Evolutionary conservation across 2,113 vertebrate species (phyloP), one percentile per base, ranked within the genome.

Genomic region (Etheostoma spectabile): DNA sequence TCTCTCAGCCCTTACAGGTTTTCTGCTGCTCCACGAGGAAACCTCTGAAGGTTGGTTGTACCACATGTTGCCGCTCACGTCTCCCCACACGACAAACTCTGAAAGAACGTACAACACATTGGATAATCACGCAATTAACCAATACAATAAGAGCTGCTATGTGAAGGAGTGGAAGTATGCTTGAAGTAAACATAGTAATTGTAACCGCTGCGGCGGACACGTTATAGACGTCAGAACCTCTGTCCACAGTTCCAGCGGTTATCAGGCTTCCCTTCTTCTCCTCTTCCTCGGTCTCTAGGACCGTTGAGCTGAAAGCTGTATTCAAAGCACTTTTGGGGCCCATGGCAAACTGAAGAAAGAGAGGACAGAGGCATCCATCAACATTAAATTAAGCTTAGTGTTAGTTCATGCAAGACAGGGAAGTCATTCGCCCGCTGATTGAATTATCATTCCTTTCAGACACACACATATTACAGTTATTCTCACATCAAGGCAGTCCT

Each of bases 81-180:
- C 94, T 52, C 95, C 95, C 79, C 92, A 95, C 65, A 95, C 94
- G 4, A 95, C 46, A 27, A 95, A 86, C 0, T 93, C 95, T 96
- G 84, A 22, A 83, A 74, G 33, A 46, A 76, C 15, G 11, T 13
- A 14, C 1, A 51, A 51, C 49, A 51, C 8, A 18, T 16, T 35
- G 21, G 13, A 63, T 55, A 18, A 38, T 14, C 42, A 63, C 13
- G 18, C 22, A 7, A 45, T 3, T 14, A 65, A 45, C 33, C 19
- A 59, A 22, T 7, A 11, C 24, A 30, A 7, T 3, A 8, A 18
- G 24, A 51, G 16, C 38, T 21, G 30, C 33, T 30, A n/a, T 6
- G 4, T 27, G 8, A 19, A 24, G 38, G 14, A 59, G 35, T 4
- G 15, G 60, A 13, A 10, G 10, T 27, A 21, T 16, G 24, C 21